Percentiles rank a stretch among this genome's conserved stretches.
Conservation (phyloP, 2,888 invertebrate genomes). For the Lingula anatina region DNA sequence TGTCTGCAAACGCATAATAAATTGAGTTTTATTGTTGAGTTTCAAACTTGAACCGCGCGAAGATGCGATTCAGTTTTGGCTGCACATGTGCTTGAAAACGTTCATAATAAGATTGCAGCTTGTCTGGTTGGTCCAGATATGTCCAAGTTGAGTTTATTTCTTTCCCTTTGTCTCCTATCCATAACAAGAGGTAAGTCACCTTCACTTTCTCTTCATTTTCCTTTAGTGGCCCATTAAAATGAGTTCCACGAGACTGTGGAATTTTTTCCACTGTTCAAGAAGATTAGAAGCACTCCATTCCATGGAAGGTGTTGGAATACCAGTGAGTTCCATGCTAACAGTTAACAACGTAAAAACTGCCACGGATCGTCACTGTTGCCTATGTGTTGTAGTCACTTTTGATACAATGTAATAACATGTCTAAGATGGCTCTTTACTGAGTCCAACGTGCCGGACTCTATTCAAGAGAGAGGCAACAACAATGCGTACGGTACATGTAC, state of each 20-base stretch:
- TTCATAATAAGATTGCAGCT: slow-evolving; percentile 3
- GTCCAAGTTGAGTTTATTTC: slow-evolving; percentile 3
- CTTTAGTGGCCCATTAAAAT: slow-evolving; percentile 10
- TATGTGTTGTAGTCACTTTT: too few relatives aligned
- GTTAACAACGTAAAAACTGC: too few relatives aligned
- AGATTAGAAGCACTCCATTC: slow-evolving; percentile 4
- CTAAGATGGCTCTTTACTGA: too few relatives aligned
- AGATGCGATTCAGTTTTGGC: slow-evolving; percentile 9
- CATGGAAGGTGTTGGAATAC: too few relatives aligned
- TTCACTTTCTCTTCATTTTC: slow-evolving; percentile 3
- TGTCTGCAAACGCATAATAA: slow-evolving; percentile 2
- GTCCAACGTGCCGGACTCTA: too few relatives aligned
- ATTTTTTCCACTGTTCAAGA: slow-evolving; percentile 4
- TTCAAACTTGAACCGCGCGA: slow-evolving; percentile 7
- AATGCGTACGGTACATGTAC: too few relatives aligned
- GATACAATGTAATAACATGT: too few relatives aligned
- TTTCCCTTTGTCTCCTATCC: slow-evolving; percentile 7
- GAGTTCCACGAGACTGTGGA: slow-evolving; percentile 3
- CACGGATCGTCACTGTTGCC: too few relatives aligned
- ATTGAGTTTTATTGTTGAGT: slow-evolving; percentile 5
- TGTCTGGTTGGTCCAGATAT: slow-evolving; percentile 2
- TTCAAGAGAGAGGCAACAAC: too few relatives aligned
- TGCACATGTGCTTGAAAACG: slow-evolving; percentile 4
- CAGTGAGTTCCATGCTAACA: too few relatives aligned
- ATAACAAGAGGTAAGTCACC: slow-evolving; percentile 5